These are phyloP conservation scores for Acrobasis suavella DNA, from an alignment of 2,888 invertebrate species.

Conservation along the genomic window DNA sequence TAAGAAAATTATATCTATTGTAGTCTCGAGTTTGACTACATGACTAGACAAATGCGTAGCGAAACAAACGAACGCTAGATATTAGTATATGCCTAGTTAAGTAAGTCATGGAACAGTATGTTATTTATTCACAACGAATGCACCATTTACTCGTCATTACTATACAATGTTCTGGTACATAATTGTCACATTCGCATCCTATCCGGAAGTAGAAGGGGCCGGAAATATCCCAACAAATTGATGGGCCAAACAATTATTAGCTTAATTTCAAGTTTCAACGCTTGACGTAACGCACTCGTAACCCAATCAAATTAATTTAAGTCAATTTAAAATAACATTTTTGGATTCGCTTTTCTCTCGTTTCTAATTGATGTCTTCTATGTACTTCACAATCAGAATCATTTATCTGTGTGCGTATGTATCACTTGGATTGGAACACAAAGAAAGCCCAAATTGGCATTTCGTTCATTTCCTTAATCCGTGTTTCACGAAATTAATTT, in stretches of 20 bases:
- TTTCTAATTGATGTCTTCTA: too few relatives aligned
- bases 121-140: too few relatives aligned
- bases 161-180: neutral
- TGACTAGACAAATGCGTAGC: too few relatives aligned
- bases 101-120: too few relatives aligned
- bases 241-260: neutral
- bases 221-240: neutral
- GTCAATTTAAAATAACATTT: neutral
- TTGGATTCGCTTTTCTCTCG: too few relatives aligned
- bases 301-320: neutral
- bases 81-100: too few relatives aligned
- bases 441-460: neutral
- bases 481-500: neutral
- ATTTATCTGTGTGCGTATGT: too few relatives aligned
- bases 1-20: too few relatives aligned
- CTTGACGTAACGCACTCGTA: neutral
- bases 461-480: neutral
- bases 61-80: too few relatives aligned
- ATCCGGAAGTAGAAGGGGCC: neutral
- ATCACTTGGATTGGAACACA: neutral
- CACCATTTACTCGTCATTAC: neutral
- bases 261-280: neutral
- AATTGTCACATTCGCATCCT: neutral
- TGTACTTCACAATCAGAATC: too few relatives aligned
- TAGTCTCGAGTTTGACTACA: too few relatives aligned